Evolutionary conservation across 1,140 invertebrate species (phyloP).

Genomic region (Bombus terrestris): DNA sequence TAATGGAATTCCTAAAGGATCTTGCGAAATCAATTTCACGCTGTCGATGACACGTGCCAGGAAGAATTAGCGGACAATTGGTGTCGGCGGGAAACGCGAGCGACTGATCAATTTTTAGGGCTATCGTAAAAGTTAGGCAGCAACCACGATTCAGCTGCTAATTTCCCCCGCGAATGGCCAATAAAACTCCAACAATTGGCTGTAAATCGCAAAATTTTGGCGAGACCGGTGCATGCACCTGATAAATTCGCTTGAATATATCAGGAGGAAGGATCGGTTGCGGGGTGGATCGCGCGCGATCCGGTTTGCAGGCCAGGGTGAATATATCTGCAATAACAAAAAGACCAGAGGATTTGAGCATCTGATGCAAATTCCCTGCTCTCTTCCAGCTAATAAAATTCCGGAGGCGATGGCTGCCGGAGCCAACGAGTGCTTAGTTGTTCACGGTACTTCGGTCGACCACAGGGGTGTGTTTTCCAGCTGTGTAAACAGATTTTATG

Average conservation of each 20-base stretch:
- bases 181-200: constrained; percentile 22
- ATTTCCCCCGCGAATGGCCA: constrained; percentile 29
- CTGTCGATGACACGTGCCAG: neutral
- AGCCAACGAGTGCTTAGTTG: constrained; percentile 40
- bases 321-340: constrained; percentile 28
- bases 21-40: neutral
- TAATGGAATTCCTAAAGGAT: neutral
- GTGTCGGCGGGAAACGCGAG: neutral
- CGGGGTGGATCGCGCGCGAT: neutral
- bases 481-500: constrained; percentile 73
- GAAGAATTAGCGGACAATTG: neutral
- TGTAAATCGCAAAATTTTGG: constrained; percentile 31
- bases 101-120: neutral
- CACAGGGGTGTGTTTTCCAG: constrained; percentile 53
- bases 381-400: constrained; percentile 77
- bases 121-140: neutral
- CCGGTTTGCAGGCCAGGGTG: neutral
- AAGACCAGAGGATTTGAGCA: constrained; percentile 2
- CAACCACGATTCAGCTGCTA: neutral
- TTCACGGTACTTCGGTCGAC: constrained; percentile 41
- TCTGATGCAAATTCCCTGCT: constrained; percentile 38
- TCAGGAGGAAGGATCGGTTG: neutral
- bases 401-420: constrained; percentile 36
- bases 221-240: neutral
- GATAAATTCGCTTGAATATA: constrained; percentile 31